Base-by-base conservation (phyloP, 2,797 vertebrate species). In the Crocodylus rhombifer region DNA sequence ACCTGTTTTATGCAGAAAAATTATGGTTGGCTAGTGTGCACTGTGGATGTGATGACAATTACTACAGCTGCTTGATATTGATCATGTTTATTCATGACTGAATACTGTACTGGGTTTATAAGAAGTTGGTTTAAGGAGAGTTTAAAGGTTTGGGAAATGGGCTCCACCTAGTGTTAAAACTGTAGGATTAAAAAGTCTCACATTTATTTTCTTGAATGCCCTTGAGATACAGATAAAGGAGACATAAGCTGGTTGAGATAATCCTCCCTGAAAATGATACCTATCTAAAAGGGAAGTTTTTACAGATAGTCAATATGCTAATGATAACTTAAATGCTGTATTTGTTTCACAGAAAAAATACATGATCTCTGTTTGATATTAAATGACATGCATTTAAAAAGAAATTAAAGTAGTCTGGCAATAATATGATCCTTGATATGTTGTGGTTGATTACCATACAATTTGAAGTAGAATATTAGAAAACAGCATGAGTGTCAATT, bases 91-190 rank as follows among this genome's bases (percentile, higher is more conserved):
- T 91, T 80, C 77, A 85, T 88, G 71, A 91, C 21, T 60, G 90
- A 82, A 65, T 89, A 93, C 65, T n/a, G 55, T 15, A 61, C 30
- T 65, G 63, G 14, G 61, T 55, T 80, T 60, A 58, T 55, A 82
- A 89, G 86, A 91, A 74, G 82, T 89, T 86, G 58, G 86, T 90
- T 86, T 82, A 93, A 91, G 23, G 74, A 88, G 62, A 91, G 63
- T 18, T 86, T 80, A 75, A 80, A 96, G 96, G 78, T 91, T 97
- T 97, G 91, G 96, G 92, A 93, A 79, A 92, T 92, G 89, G 95
- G 98, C 97, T 98, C 98, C 98, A 97, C 95, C 98, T 98, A 98
- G 98, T 97, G 98, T 97, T 95, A 95, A 92, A 92, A 1, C 84
- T 91, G 71, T 81, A 94, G 91, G 84, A 92, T 90, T 87, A 80